Base-by-base conservation (phyloP, 2,888 invertebrate genomes). In the Cyrtodaria siliqua region DNA sequence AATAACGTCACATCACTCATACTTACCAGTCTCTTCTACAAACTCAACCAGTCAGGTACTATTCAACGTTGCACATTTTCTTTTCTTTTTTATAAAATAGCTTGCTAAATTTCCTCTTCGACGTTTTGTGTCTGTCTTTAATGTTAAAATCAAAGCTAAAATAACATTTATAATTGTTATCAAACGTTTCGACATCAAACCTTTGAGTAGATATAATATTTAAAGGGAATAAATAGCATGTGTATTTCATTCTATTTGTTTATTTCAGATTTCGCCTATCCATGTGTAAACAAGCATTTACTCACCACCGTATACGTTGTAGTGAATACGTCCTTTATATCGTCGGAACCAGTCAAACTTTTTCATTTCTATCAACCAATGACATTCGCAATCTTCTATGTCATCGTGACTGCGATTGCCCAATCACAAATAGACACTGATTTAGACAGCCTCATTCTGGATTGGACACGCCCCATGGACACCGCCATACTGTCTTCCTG, bases 401-500 rank as follows among this genome's bases (percentile, higher is more conserved):
- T 56, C 18, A 33, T 4, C 12, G 33, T 33, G 33, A 33, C 33
- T 8, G 33, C 33, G 6, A 33, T 33, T 33, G 33, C 12, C 33
- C 33, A 33, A 33, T 33, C 33, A 12, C 33, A 33, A 33, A 33
- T 33, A 8, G 33, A 12, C 33, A 33, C 33, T 33, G 12, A 33
- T 8, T 4, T 33, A 4, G 12, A 12, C 33, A 47, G 26, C 52
- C 1, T 38, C 50, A 18, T 61, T 67, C 38, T 27, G 55, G 1
- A 44, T 67, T n/a, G 33, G 33, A 33, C 33, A 33, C 33, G 33
- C 33, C 29, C 74, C 18, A 0, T 16, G 2, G 20, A 50, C 23
- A 38, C 69, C 40, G 69, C 60, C 29, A 55, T 75, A 16, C 33
- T 75, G 27, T 64, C 63, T n/a, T 33, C 53, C 2, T 59, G 63